phyloP scores from a whole-genome alignment of 2,113 vertebrate genomes.

The Danionella cerebrum region DNA sequence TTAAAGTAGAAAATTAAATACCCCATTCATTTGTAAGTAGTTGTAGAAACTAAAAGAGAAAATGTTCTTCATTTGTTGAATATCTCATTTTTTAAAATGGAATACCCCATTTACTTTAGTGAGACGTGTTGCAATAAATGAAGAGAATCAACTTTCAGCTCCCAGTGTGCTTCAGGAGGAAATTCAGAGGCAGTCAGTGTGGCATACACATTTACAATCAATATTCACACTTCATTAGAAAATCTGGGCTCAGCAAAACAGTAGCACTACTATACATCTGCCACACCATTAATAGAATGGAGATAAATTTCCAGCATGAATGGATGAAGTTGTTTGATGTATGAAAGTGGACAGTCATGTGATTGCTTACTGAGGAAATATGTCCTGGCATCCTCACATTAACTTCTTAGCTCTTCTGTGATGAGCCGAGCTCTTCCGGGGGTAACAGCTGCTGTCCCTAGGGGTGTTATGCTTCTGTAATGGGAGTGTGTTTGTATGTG shows the following conservation, averaged over 20 bases:
- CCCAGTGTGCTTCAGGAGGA: neutral
- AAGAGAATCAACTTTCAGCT: neutral
- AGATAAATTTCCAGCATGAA: slow-evolving; percentile 29
- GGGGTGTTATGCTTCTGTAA: slow-evolving; percentile 45
- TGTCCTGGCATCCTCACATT: slow-evolving; percentile 40
- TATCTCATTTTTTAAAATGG: neutral
- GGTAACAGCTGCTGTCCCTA: slow-evolving; percentile 51
- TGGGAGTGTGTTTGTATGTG: slow-evolving; percentile 35
- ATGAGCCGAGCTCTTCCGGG: slow-evolving; percentile 32
- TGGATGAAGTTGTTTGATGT: slow-evolving; percentile 30
- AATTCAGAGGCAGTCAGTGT: neutral
- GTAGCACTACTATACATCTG: slow-evolving; percentile 26
- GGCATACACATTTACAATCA: neutral
- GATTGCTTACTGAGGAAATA: neutral
- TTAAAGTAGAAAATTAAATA: too few species aligned
- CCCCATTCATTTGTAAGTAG: too few species aligned
- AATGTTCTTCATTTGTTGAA: neutral
- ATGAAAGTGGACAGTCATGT: neutral
- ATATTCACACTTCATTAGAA: slow-evolving; percentile 6
- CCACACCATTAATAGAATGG: slow-evolving; percentile 45
- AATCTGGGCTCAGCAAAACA: slow-evolving; percentile 51
- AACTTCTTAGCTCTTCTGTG: slow-evolving; percentile 7
- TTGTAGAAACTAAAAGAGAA: neutral
- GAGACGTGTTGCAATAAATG: neutral
- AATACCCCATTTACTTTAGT: neutral